Base-by-base conservation (phyloP, 2,113 vertebrate genomes). In the Pogona vitticeps region DNA sequence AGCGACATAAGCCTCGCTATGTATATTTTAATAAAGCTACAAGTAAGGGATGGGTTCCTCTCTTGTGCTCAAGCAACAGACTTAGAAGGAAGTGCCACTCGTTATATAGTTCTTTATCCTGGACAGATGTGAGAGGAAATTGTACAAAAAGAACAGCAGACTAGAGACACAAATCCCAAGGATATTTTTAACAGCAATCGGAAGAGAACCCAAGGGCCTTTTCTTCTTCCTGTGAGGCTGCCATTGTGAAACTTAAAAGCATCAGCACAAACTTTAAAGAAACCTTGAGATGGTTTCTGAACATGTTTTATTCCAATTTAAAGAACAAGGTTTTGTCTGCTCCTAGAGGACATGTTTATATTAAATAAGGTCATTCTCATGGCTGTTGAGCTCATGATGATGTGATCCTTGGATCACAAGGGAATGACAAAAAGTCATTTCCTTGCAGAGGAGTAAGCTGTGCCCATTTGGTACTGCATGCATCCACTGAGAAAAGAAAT, bases 141-240 rank as follows among this genome's bases (percentile, higher is more conserved):
- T 40, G n/a, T 76, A 77, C 73, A 86, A 56, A 80, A 67, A 76
- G 46, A 83, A 84, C 0, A 36, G 63, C 71, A 89, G 91, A 88
- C 20, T 40, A 88, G 84, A 80, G 36, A 68, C 1, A 67, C 1
- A 77, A 88, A 91, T 85, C 71, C 68, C 80, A 52, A 52, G 40
- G 76, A 93, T 59, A 75, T 71, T 91, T 63, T 75, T 36, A 89
- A 89, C 52, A 87, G 91, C 65, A 23, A 12, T 0, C 0, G 63
- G 52, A 86, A 79, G 38, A 87, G 85, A 89, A 86, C 85, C 65
- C 42, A 76, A 17, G 65, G 84, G 83, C 67, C 2, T 0, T 9
- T 36, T 73, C 38, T 83, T 78, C 83, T 85, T 85, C 28, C 90
- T 84, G 63, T 78, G 88, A 90, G 91, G 77, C 82, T 79, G 84